Conservation (phyloP, 2,113 vertebrate genomes). For the Capra hircus region DNA sequence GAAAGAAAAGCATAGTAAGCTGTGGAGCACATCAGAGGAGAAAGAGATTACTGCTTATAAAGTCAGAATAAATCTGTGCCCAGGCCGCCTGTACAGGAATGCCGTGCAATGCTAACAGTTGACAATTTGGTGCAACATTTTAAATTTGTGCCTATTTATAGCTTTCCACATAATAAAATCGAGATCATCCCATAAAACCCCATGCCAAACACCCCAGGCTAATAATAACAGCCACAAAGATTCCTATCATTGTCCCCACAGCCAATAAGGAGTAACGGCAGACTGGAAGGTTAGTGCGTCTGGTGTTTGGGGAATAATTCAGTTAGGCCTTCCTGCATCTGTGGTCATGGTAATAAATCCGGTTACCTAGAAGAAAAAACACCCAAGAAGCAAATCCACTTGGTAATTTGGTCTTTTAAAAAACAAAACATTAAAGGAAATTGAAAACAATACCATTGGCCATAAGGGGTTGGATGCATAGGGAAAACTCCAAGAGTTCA, state of each 20-base stretch:
- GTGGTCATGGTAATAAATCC: not conserved
- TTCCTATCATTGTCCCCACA: not conserved
- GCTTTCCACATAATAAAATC: not conserved
- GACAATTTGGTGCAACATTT: not conserved
- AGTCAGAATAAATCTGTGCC: not conserved
- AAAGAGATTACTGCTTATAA: not conserved
- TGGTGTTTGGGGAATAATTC: not conserved
- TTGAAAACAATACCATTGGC: conserved; percentile 45
- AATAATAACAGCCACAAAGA: not conserved
- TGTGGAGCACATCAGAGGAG: not conserved
- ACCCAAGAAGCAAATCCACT: not conserved
- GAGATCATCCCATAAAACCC: not conserved
- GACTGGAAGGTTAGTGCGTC: not conserved
- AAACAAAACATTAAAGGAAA: conserved; percentile 19
- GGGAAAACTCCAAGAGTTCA: not conserved
- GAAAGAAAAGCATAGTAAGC: not conserved
- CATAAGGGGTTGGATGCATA: not conserved
- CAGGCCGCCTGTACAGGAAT: not conserved
- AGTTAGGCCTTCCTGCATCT: not conserved
- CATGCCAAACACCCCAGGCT: not conserved
- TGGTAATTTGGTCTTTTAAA: not conserved
- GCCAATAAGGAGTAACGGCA: not conserved
- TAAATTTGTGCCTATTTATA: not conserved
- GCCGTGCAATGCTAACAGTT: not conserved
- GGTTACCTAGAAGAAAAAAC: not conserved